Evolutionary conservation across 2,113 vertebrate genomes (phyloP), one percentile per base, ranked within the genome.

Genomic region (Arizona elegans): DNA sequence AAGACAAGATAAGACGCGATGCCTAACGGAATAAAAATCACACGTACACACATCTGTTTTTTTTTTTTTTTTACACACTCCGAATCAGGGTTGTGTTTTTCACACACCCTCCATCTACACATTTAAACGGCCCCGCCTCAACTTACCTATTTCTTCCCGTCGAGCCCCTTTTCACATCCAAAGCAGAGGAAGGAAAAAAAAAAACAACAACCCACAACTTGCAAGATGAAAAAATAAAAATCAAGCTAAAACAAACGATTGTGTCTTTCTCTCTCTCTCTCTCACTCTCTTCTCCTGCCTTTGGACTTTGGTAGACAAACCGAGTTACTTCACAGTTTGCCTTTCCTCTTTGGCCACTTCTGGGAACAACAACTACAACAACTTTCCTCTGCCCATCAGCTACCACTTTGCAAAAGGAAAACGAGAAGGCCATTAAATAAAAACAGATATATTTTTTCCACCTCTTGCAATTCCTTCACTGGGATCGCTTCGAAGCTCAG

Each of bases 381-480:
- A 3, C 86, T 43, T 58, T 53, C 38, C 29, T 10, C 8, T 54
- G n/a, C 6, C 23, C 5, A 1, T 52, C 50, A 24, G 59, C 90
- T n/a, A 81, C 54, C 55, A 9, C 24, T 75, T 65, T 54, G 9
- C 50, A 38, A 56, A 38, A 29, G 8, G 3, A 23, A 89, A 87
- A 23, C 2, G 24, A 0, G 9, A 29, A 8, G 7, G 59, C 12
- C 6, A 0, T 0, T 1, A n/a, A 65, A 65, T 65, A 65, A n/a
- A 65, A 65, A 29, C 3, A 29, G 59, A 24, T 9, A 1, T 8
- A 7, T 58, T 23, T 58, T 59, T 3, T 3, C 9, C 8, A 3
- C 3, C 19, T 17, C 11, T 88, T 2, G 15, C 6, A 0, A 56
- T 7, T 88, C 26, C 38, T 47, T 43, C 38, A 0, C 0, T 1